Base-by-base conservation (phyloP, 2,797 vertebrate species). In the Phalanger gymnotis region DNA sequence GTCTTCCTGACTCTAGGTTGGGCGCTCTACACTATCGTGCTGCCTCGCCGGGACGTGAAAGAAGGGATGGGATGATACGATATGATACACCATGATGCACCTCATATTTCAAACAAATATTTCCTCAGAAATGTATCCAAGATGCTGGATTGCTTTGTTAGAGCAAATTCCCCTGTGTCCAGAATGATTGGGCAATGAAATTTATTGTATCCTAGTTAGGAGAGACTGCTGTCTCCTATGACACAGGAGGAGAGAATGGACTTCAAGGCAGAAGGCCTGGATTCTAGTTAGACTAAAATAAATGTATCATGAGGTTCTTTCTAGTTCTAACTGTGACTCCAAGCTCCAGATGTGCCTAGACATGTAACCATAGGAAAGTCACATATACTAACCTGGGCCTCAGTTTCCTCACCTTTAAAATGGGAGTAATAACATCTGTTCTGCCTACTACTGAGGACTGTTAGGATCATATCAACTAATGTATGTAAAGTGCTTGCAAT, bases 11-110 rank as follows among this genome's bases (percentile, higher is more conserved):
- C 22, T 87, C 66, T n/a, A 22, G n/a, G 22, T 9, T n/a, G 7
- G 16, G 5, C 0, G 0, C 31, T 66, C 34, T 66, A 14, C 16
- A 40, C n/a, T 73, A 5, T 0, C 0, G n/a, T 3, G 7, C 6
- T 14, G 2, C 5, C 61, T 25, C 22, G 19, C 19, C 9, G n/a
- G 66, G 22, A 40, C 34, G 5, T 66, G 14, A n/a, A 19, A 40
- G 16, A 40, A 40, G n/a, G 5, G 11, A 73, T 66, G 66, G 66
- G 19, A 73, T 19, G 34, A 66, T 66, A 61, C 9, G 53, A 58
- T 34, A 13, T 7, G 4, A 73, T 40, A 2, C n/a, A n/a, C n/a
- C n/a, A n/a, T n/a, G n/a, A n/a, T n/a, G n/a, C n/a, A n/a, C 61
- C 7, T 73, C 66, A 73, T 73, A 40, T 73, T 73, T 40, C 2